phyloP scores from a whole-genome alignment of 2,888 invertebrate species.

The Coremacera marginata region DNA sequence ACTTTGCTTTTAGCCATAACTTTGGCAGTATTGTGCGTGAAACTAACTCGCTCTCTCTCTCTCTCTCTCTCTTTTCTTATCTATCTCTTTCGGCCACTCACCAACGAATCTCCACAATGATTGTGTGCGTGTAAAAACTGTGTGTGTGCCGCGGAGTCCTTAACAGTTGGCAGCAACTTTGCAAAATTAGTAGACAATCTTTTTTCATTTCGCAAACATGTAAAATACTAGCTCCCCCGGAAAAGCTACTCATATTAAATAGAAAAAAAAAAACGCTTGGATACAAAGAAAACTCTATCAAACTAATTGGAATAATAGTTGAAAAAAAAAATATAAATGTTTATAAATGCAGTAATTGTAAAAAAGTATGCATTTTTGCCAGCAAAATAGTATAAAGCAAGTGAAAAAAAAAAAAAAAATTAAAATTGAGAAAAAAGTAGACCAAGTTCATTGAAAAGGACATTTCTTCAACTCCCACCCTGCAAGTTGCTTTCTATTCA shows the following conservation, averaged over 20 bases:
- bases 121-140: slow-evolving; percentile 26
- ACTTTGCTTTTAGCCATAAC: background rate
- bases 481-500: background rate
- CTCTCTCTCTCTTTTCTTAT: background rate
- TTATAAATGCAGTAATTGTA: background rate
- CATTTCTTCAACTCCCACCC: background rate
- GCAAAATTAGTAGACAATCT: slow-evolving; percentile 63
- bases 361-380: background rate
- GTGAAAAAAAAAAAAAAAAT: background rate
- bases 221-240: slow-evolving; percentile 19
- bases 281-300: background rate
- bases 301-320: background rate
- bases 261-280: background rate
- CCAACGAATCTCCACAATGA: background rate
- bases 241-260: background rate
- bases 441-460: background rate
- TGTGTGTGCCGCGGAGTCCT: slow-evolving; percentile 38
- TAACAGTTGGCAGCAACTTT: slow-evolving; percentile 46
- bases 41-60: background rate
- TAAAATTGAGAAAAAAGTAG: background rate
- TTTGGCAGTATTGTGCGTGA: slow-evolving; percentile 1
- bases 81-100: background rate
- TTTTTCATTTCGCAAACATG: slow-evolving; percentile 63
- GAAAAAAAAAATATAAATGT: background rate
- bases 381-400: background rate